Percentiles rank a stretch among this genome's conserved stretches.
These are phyloP conservation scores for Aviceda subcristata DNA, from an alignment of 2,113 vertebrate species.

Conservation along the genomic window DNA sequence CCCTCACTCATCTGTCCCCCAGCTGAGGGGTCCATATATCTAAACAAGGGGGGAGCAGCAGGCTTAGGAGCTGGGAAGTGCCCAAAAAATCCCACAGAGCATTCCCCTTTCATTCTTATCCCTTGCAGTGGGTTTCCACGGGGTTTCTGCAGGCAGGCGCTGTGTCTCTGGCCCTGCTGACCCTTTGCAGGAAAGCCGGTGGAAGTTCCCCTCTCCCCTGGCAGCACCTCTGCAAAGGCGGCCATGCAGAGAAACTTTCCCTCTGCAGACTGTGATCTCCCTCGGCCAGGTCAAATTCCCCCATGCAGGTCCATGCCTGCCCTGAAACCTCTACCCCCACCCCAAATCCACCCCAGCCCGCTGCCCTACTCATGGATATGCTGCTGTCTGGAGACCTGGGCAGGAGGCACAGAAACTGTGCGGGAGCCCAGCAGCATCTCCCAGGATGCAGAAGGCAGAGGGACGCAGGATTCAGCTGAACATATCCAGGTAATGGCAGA, in stretches of 20 bases:
- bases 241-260: fast-evolving
- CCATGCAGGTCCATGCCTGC: fast-evolving
- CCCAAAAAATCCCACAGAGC: not conserved
- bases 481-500: not conserved
- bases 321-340: not conserved
- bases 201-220: not conserved
- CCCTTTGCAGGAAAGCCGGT: not conserved
- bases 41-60: not conserved
- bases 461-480: not conserved
- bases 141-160: not conserved
- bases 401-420: not conserved
- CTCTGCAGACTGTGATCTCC: not conserved
- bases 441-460: not conserved
- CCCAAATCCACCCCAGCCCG: not conserved
- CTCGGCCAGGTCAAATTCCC: not conserved
- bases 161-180: not conserved
- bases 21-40: not conserved
- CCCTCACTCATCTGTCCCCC: not conserved
- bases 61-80: not conserved
- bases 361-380: not conserved
- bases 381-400: not conserved
- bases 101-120: not conserved
- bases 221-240: not conserved
- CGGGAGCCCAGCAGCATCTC: not conserved
- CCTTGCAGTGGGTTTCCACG: not conserved